Base-by-base conservation (phyloP, 2,888 invertebrate species). In the Brachyptera putata region DNA sequence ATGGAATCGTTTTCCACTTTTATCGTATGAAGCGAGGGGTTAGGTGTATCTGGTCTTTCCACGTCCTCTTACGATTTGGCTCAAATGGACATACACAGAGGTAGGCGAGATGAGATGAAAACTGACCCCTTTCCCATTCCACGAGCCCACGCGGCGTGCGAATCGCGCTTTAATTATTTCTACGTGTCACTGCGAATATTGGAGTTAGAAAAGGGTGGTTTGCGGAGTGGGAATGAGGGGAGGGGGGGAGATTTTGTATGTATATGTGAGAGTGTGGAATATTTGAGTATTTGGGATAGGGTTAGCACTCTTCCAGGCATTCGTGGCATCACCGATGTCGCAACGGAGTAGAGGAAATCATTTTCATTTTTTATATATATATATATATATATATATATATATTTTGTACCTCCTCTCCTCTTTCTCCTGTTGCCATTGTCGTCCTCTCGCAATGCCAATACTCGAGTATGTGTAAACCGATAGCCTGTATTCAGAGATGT, bases 111-210 rank as follows among this genome's bases (percentile, higher is more conserved):
- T 57, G 58, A 61, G 61, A 58, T 58, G 61, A 50, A 3, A 21
- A 16, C 43, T 14, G 55, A 5, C 37, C 37, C 63, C 25, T 56
- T 18, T 1, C 48, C 53, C 58, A 34, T 50, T 39, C 37, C 50
- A n/a, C 46, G 5, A 22, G n/a, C n/a, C 18, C 53, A 18, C 22
- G 34, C 36, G 53, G 63, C 60, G 59, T 64, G 61, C 64, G 62
- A 59, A 59, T 61, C 61, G 59, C 55, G 61, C 63, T 64, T 64
- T 64, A 64, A 64, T 64, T 64, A 64, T 64, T 64, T 64, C 63
- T 58, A 61, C 63, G 55, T 63, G 64, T 64, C 64, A 63, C 61
- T 48, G 61, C 50, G 63, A 63, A 63, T 64, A 64, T 64, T 63
- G 64, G 64, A 61, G 60, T 61, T 63, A 58, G 61, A 61, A 39